A percentile compares a stretch with the other conserved stretches of the same genome.
phyloP scores from a whole-genome alignment of 2,888 invertebrate species.

The Mycalesis mineus region DNA sequence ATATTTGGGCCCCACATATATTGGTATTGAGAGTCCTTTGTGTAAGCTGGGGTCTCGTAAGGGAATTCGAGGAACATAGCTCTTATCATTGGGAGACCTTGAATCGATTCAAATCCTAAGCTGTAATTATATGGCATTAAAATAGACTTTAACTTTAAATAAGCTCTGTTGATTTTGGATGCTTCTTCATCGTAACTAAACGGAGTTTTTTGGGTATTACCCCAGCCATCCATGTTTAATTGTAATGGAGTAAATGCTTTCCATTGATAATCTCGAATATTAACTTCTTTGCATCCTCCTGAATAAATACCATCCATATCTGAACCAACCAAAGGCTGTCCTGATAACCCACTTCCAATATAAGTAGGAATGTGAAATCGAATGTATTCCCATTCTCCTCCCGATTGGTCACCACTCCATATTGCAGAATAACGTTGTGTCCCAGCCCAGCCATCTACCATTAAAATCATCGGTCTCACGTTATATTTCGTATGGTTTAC shows the following conservation, averaged over 20 bases:
- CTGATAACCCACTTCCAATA: constrained; percentile 65
- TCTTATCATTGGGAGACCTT: constrained; percentile 62
- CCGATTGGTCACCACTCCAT: constrained; percentile 68
- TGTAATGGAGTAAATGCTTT: constrained; percentile 69
- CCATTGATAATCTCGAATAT: constrained; percentile 69
- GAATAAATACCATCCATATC: constrained; percentile 71
- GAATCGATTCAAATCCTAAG: constrained; percentile 51
- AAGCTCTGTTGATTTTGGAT: constrained; percentile 59
- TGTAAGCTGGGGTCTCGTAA: constrained; percentile 46
- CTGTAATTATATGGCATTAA: constrained; percentile 68
- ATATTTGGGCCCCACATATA: constrained; percentile 71
- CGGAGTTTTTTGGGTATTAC: constrained; percentile 57
- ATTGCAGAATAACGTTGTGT: constrained; percentile 65
- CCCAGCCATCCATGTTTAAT: constrained; percentile 73
- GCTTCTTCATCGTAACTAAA: constrained; percentile 58
- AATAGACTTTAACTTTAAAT: constrained; percentile 66
- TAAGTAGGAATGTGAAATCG: constrained; percentile 70
- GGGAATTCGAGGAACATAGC: constrained; percentile 70
- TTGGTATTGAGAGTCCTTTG: constrained; percentile 65
- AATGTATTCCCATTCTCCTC: constrained; percentile 72
- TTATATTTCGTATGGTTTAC: constrained; percentile 39
- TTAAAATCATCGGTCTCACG: constrained; percentile 57
- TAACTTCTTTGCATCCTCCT: constrained; percentile 53
- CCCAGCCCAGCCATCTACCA: constrained; percentile 71
- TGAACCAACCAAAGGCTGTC: constrained; percentile 61